Conservation (phyloP, 2,797 vertebrate genomes). For the Platyrinchus mystaceus region DNA sequence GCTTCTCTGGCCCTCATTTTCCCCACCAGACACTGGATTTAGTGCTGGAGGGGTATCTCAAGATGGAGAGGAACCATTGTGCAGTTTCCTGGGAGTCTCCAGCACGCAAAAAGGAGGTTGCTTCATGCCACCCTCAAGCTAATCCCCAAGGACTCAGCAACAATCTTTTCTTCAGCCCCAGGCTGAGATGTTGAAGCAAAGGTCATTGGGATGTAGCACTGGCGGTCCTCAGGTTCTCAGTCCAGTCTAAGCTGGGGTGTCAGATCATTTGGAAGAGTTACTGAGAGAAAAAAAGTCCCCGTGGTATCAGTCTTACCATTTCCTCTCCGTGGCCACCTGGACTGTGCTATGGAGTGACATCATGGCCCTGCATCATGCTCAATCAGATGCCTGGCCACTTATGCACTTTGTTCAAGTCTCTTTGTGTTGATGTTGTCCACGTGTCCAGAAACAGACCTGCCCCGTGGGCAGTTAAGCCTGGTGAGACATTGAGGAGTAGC, state of each 20-base stretch:
- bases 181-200: not conserved
- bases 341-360: not conserved
- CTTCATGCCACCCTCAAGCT: not conserved
- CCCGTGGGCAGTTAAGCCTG: not conserved
- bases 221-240: not conserved
- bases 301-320: not conserved
- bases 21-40: not conserved
- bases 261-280: not conserved
- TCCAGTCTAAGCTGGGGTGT: not conserved
- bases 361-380: not conserved
- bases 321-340: not conserved
- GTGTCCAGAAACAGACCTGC: not conserved
- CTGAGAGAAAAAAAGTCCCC: not conserved
- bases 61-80: not conserved
- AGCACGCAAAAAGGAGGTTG: not conserved
- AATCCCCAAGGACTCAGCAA: not conserved
- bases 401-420: not conserved
- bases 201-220: not conserved
- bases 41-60: not conserved
- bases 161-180: not conserved
- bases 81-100: not conserved
- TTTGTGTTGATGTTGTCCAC: not conserved
- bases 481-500: not conserved
- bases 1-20: not conserved
- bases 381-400: accelerated